These are phyloP conservation scores for Trachemys scripta DNA, from an alignment of 2,113 vertebrate genomes.

Conservation along the genomic window DNA sequence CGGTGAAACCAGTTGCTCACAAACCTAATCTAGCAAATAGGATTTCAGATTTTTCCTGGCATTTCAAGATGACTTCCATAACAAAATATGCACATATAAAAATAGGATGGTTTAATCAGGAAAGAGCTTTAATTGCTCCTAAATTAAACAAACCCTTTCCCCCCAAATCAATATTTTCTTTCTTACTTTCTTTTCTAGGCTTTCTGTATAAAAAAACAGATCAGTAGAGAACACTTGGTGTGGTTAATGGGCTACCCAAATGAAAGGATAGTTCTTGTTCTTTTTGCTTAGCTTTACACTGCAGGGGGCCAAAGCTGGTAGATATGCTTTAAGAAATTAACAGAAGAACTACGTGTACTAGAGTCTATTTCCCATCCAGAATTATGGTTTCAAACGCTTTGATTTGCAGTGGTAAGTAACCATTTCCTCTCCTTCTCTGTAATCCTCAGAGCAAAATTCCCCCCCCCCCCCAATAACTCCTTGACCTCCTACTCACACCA, in stretches of 20 bases:
- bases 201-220: background rate
- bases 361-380: background rate
- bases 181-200: background rate
- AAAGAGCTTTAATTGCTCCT: background rate
- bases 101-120: background rate
- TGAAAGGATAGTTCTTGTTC: background rate
- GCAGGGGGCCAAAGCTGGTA: background rate
- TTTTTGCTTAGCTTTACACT: background rate
- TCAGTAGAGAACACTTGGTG: background rate
- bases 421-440: background rate
- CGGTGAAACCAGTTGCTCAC: background rate
- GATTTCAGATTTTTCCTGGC: background rate
- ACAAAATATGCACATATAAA: background rate
- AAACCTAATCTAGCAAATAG: background rate
- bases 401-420: background rate
- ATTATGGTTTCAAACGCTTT: background rate
- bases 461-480: background rate
- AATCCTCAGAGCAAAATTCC: background rate
- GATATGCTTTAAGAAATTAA: background rate
- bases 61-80: background rate
- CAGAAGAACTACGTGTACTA: background rate
- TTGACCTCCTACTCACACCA: background rate
- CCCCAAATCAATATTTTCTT: background rate
- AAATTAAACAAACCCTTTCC: background rate
- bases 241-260: background rate